phyloP scores from a whole-genome alignment of 2,888 invertebrate species.

The Tenthredo notha region DNA sequence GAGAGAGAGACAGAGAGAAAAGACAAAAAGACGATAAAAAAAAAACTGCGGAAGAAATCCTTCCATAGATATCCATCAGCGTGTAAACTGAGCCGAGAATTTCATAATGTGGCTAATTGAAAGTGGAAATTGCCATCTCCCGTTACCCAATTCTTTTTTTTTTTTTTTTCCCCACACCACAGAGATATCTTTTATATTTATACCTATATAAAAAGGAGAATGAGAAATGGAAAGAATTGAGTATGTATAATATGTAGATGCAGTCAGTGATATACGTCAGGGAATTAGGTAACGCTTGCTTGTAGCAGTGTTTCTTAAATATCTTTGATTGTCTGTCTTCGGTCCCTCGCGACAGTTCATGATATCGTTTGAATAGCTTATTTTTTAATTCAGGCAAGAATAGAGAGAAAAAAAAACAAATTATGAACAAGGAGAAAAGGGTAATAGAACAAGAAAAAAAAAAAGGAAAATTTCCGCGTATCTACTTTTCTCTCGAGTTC shows the following conservation, averaged over 20 bases:
- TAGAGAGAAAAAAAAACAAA: background rate
- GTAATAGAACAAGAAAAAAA: background rate
- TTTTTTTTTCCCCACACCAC: background rate
- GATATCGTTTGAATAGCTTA: background rate
- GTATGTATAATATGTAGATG: background rate
- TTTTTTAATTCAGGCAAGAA: background rate
- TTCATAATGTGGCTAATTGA: slow-evolving; percentile 20
- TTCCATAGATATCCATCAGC: background rate
- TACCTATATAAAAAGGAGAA: background rate
- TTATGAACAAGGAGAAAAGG: no score
- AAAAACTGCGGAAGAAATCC: background rate
- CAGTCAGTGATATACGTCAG: background rate
- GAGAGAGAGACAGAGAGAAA: no score
- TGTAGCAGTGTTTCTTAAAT: background rate
- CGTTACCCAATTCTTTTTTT: background rate
- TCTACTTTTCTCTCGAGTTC: background rate
- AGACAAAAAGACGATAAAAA: no score
- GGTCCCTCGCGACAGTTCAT: background rate
- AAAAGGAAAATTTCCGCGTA: background rate
- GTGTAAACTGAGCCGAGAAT: background rate
- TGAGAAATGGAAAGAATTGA: background rate
- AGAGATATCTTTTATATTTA: background rate
- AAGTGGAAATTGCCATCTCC: slow-evolving; percentile 28
- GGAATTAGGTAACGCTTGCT: background rate
- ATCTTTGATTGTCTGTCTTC: background rate